Base-by-base conservation (phyloP, 2,888 invertebrate genomes). In the Apodemia zela region DNA sequence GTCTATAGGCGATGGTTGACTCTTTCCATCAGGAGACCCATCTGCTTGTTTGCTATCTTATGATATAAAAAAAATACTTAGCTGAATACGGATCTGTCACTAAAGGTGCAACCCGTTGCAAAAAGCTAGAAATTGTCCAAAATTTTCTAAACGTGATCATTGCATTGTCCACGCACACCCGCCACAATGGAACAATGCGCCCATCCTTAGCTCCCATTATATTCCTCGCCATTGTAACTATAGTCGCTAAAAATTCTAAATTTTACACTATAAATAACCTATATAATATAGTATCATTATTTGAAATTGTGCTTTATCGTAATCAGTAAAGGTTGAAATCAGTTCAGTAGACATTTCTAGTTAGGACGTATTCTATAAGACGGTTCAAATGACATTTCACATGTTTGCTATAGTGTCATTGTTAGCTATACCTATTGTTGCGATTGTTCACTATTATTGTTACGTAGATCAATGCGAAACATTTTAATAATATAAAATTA, bases 401-500 rank as follows among this genome's bases (percentile, higher is more conserved):
- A 84, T 91, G 90, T 91, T 91, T 90, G 89, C 84, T 79, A 80
- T 85, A 87, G 84, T 87, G 88, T 89, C 90, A 91, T 91, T 90
- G 91, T 91, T 89, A 89, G 83, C 80, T 87, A 88, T 77, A 87
- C 89, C 85, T 78, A 88, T 91, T 90, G 89, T 91, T 71, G 73
- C 69, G 71, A 87, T 90, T 91, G 89, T 90, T 88, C 82, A 75
- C 73, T 69, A 67, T 73, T 73, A 78, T 87, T 87, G 89, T 89
- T 80, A 76, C 64, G 69, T 71, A 76, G 80, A 89, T 89, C 89
- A 87, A 89, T 89, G 89, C 78, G 89, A 90, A 89, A 90, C 90
- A 89, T 90, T 90, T 89, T 91, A 91, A 91, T 91, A 90, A 89
- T 87, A 85, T 86, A 84, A 88, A 90, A 90, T 89, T 90, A 90